These are phyloP conservation scores for Thysanoteuthis rhombus DNA, from an alignment of 2,888 invertebrate genomes.

Conservation along the genomic window DNA sequence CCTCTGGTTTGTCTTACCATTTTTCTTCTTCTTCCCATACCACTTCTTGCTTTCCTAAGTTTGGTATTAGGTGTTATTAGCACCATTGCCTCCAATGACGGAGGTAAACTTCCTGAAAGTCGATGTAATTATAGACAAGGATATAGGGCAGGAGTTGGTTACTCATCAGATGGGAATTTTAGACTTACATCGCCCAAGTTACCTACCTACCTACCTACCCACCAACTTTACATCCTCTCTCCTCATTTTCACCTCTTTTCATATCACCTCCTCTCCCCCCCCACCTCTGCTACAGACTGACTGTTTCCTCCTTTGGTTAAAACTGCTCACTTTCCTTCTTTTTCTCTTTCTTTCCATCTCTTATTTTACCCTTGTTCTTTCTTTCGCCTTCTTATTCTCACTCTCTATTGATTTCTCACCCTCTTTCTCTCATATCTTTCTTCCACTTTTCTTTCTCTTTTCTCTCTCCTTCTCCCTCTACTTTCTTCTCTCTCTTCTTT, in stretches of 20 bases:
- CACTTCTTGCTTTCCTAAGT: background rate
- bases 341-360: background rate
- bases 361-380: background rate
- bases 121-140: background rate
- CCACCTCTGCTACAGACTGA: background rate
- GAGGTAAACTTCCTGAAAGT: conserved; percentile 12
- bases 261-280: background rate
- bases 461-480: no score
- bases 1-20: background rate
- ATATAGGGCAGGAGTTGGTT: background rate
- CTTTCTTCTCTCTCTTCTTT: no score
- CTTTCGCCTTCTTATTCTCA: background rate
- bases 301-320: background rate
- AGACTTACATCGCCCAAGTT: background rate
- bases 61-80: background rate
- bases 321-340: background rate
- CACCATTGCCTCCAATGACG: background rate
- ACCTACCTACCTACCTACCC: background rate
- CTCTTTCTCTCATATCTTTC: background rate
- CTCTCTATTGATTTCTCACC: background rate
- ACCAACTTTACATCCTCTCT: background rate
- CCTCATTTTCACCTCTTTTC: background rate
- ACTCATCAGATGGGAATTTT: conserved; percentile 12
- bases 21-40: background rate
- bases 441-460: no score